Evolutionary conservation across 2,888 invertebrate species (phyloP).

Genomic region (Linnaemya vulpina): DNA sequence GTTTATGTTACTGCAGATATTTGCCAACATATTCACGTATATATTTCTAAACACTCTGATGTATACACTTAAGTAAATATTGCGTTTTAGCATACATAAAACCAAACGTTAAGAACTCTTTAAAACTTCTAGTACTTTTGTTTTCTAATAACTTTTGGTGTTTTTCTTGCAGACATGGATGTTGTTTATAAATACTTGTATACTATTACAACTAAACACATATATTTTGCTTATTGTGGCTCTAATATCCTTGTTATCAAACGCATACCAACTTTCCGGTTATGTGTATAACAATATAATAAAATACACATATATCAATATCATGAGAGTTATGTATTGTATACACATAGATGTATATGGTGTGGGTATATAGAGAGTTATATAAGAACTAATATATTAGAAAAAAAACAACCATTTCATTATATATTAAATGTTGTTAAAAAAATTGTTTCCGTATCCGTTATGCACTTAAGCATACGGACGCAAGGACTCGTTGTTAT

Average conservation of each 20-base stretch:
- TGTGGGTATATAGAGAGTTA: not conserved
- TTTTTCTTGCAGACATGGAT: constrained; percentile 46
- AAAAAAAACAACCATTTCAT: constrained; percentile 32
- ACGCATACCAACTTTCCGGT: not conserved
- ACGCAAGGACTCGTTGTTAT: constrained; percentile 39
- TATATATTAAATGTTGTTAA: constrained; percentile 63
- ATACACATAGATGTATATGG: too few species aligned
- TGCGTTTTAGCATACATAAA: not conserved
- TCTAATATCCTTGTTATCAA: not conserved
- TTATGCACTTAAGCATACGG: constrained; percentile 71
- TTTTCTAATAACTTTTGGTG: constrained; percentile 30
- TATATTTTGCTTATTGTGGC: not conserved
- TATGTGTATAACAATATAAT: not conserved
- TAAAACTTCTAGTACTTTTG: not conserved
- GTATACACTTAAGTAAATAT: not conserved
- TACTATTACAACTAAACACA: constrained; percentile 22
- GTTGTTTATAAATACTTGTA: constrained; percentile 52
- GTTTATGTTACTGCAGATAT: not conserved
- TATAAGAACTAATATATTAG: not conserved
- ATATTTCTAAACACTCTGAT: not conserved
- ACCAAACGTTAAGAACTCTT: not conserved
- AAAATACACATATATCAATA: not conserved
- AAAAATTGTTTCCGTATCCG: constrained; percentile 74
- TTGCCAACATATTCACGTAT: not conserved
- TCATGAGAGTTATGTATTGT: too few species aligned